Evolutionary conservation across 2,797 vertebrate genomes (phyloP).

Genomic region (Manis crassicaudata): DNA sequence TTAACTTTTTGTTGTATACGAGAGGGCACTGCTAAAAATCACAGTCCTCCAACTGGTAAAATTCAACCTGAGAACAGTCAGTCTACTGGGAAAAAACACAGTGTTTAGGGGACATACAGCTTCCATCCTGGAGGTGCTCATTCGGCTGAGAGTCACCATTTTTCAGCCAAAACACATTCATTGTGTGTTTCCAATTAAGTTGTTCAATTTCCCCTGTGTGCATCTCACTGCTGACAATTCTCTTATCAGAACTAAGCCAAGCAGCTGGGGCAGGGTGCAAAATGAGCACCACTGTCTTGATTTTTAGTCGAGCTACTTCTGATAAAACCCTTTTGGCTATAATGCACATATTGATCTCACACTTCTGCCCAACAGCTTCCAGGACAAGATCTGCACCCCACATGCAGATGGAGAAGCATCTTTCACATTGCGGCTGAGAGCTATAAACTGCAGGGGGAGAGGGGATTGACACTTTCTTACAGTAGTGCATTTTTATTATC

Average conservation of each 20-base stretch:
- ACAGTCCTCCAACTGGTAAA: background rate
- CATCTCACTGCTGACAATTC: background rate
- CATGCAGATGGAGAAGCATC: no score
- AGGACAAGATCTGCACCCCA: background rate
- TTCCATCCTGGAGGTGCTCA: background rate
- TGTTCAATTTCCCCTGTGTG: background rate
- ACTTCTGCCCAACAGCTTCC: rapidly evolving
- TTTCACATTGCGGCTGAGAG: rapidly evolving
- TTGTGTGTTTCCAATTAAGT: background rate
- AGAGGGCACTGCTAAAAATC: background rate
- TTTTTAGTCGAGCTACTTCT: background rate
- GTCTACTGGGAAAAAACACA: background rate
- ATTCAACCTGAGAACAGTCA: background rate
- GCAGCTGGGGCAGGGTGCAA: background rate
- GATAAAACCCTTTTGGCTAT: background rate
- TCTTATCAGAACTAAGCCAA: background rate
- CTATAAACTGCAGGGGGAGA: rapidly evolving
- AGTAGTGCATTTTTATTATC: background rate
- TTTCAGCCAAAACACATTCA: background rate
- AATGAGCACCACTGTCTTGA: background rate
- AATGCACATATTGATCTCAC: rapidly evolving
- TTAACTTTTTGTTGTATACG: background rate
- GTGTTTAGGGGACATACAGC: background rate
- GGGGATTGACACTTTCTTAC: background rate
- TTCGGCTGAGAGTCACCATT: rapidly evolving